Conservation (phyloP, 2,113 vertebrate species). For the Mesembrinibis cayennensis region DNA sequence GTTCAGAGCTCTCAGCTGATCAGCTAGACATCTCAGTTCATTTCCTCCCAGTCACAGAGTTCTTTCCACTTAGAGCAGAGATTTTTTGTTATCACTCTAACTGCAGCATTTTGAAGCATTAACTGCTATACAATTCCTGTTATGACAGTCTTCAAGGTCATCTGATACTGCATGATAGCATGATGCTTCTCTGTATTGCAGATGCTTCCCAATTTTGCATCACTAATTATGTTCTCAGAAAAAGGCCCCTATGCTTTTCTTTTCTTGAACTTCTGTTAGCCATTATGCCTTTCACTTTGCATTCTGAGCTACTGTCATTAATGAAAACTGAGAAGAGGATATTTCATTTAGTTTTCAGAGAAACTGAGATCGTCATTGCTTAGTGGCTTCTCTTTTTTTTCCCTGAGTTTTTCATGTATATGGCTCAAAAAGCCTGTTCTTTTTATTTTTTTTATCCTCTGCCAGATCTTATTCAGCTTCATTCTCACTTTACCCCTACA, state of each 20-base stretch:
- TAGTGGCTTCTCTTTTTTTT: not conserved
- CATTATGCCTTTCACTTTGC: not conserved
- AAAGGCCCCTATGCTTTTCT: not conserved
- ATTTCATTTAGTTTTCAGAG: not conserved
- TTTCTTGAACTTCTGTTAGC: not conserved
- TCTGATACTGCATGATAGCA: not conserved
- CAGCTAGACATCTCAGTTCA: not conserved
- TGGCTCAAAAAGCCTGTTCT: not conserved
- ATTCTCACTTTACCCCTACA: not conserved
- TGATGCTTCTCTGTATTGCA: not conserved
- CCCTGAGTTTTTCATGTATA: not conserved
- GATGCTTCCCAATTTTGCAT: not conserved
- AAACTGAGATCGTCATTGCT: not conserved
- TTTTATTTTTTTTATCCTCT: not conserved
- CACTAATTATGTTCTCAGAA: not conserved
- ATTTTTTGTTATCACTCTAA: not conserved
- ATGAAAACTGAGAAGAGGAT: not conserved
- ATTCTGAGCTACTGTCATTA: not conserved
- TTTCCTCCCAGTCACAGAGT: not conserved
- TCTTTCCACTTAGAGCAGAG: not conserved
- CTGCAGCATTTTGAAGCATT: not conserved
- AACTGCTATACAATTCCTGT: not conserved
- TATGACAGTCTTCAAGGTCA: not conserved
- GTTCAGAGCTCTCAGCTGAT: not conserved
- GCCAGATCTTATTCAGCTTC: not conserved